phyloP scores from a whole-genome alignment of 2,888 invertebrate genomes.

The Noctua pronuba region DNA sequence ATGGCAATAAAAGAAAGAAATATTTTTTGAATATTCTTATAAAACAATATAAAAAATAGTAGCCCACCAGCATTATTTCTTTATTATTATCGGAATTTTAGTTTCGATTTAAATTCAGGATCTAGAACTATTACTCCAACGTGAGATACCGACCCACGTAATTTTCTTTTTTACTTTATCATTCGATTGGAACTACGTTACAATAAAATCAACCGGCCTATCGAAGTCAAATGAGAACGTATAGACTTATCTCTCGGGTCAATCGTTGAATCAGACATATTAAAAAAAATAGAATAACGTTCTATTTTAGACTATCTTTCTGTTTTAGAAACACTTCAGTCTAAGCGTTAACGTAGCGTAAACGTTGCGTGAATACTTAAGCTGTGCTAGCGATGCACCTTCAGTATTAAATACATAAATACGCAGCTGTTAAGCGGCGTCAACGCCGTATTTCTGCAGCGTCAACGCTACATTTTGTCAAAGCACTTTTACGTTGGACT shows the following conservation, averaged over 20 bases:
- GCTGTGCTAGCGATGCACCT: neutral
- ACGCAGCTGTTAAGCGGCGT: neutral
- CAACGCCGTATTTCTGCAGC: neutral
- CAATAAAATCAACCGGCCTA: conserved; percentile 11
- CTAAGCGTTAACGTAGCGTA: neutral
- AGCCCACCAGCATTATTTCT: too few species aligned
- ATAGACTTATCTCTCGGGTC: neutral
- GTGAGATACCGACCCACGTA: neutral
- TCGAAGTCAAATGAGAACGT: neutral
- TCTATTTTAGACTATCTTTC: neutral
- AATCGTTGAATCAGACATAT: neutral
- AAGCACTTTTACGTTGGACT: neutral
- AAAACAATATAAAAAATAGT: too few species aligned
- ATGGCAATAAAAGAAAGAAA: too few species aligned
- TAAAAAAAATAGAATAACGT: neutral
- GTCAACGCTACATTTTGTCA: neutral
- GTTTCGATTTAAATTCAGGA: neutral
- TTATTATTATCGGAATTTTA: neutral
- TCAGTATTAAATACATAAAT: neutral
- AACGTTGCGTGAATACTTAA: neutral
- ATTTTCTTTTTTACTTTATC: neutral
- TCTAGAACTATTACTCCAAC: neutral
- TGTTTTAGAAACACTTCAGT: neutral
- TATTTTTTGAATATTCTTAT: too few species aligned
- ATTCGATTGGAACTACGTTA: neutral